Evolutionary conservation across 2,797 vertebrate genomes (phyloP).

Genomic region (Aplochiton taeniatus): DNA sequence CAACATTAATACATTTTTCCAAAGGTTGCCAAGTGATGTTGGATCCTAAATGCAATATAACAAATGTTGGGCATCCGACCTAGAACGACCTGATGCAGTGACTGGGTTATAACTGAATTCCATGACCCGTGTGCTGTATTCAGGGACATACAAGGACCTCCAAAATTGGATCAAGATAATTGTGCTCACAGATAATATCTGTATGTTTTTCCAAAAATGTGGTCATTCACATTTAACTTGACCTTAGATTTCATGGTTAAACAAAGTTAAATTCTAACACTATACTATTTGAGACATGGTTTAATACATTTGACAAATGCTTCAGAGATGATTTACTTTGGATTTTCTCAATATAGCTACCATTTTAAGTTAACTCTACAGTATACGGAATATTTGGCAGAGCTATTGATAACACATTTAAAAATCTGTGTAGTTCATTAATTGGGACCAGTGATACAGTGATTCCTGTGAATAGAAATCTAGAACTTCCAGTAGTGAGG

Average conservation of each 20-base stretch:
- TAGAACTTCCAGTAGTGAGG: too few relatives aligned
- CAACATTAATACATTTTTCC: background rate
- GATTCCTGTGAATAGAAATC: too few relatives aligned
- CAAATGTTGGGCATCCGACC: slow-evolving; percentile 1
- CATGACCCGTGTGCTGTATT: background rate
- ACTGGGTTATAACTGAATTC: slow-evolving; percentile 27
- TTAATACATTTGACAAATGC: slow-evolving; percentile 13
- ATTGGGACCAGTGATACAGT: too few relatives aligned
- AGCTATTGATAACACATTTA: too few relatives aligned
- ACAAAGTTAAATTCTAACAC: slow-evolving; percentile 22
- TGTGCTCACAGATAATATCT: too few relatives aligned
- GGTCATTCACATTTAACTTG: slow-evolving; percentile 22
- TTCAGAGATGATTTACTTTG: too few relatives aligned
- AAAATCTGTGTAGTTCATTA: too few relatives aligned
- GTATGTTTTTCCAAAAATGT: slow-evolving; percentile 16
- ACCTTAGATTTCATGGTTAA: background rate
- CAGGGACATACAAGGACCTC: background rate
- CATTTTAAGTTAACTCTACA: too few relatives aligned
- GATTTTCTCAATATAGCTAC: too few relatives aligned
- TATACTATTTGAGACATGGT: slow-evolving; percentile 10
- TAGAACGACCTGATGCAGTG: slow-evolving; percentile 27
- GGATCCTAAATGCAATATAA: slow-evolving; percentile 37
- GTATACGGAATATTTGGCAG: too few relatives aligned
- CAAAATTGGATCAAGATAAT: background rate
- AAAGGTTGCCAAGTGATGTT: slow-evolving; percentile 4